Evolutionary conservation across 1,140 invertebrate species (phyloP), one percentile per base, ranked within the genome.

Genomic region (Vanessa tameamea): DNA sequence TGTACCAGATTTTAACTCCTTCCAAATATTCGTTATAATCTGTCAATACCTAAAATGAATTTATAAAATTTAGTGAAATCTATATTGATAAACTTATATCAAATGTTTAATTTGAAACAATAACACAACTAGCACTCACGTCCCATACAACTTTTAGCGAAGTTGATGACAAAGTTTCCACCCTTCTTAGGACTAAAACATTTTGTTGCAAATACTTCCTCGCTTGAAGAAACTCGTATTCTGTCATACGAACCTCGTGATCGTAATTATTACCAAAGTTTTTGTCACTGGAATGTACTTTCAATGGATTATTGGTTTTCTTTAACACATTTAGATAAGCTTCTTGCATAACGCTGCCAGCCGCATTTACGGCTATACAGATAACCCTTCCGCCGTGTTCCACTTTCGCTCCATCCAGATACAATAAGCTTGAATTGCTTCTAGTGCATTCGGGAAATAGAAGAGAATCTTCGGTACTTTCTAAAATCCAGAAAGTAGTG

Each of bases 1-100:
- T 92, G 88, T 98, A 99, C 73, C 98, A 95, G 61, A 99, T 96
- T 86, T 99, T 98, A 20, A 98, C 96, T 13, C 98, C 98, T 93
- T 99, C 97, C 0, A 98, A 94, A 80, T 95, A 94, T 87, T 94
- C 94, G 57, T 93, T 93, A 75, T 93, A 93, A 81, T 93, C 92
- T 26, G 91, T 93, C 77, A 92, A 77, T 16, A 93, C 87, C 90
- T 93, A 78, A 77, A 92, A 90, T 16, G n/a, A 9, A 57, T 57
- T 57, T 43, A 9, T 11, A 43, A 20, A 26, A 57, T 23, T 8
- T 57, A 20, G 13, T 11, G 7, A 57, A 57, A 13, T 57, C n/a
- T 57, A 23, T 23, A 57, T 11, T 57, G 3, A 57, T 57, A 23
- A 23, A 23, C 23, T 23, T 0, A 57, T 57, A 57, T 57, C 11